Conservation (phyloP, 1,140 invertebrate species). For the Leptestheria dahalacensis region DNA sequence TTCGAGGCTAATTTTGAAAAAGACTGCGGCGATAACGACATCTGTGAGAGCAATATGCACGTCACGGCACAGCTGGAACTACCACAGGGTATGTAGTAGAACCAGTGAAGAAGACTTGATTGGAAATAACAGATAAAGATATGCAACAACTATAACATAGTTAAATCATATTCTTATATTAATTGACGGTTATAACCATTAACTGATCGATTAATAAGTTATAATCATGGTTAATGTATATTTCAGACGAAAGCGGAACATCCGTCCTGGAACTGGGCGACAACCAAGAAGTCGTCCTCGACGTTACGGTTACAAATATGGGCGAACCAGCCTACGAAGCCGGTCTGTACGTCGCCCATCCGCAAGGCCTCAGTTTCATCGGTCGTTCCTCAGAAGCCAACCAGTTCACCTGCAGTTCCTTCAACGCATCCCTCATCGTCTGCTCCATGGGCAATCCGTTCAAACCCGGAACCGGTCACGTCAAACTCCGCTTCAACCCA, state of each 20-base stretch:
- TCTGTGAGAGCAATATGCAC: conserved; percentile 72
- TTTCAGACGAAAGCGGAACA: conserved; percentile 14
- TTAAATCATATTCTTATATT: too few species aligned
- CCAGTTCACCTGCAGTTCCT: conserved; percentile 32
- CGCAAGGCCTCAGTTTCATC: conserved; percentile 61
- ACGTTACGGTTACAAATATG: conserved; percentile 55
- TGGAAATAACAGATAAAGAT: neutral
- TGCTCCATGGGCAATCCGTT: conserved; percentile 84
- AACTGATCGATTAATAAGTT: too few species aligned
- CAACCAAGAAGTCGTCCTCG: conserved; percentile 56
- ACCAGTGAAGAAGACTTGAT: neutral
- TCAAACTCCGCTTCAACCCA: conserved; percentile 64
- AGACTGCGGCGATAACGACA: conserved; percentile 77
- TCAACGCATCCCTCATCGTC: conserved; percentile 53
- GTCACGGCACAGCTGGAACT: conserved; percentile 48
- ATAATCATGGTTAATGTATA: too few species aligned
- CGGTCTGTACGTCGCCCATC: conserved; percentile 61
- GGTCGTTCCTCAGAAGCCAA: conserved; percentile 35
- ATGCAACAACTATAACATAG: too few species aligned
- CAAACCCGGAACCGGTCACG: conserved; percentile 35
- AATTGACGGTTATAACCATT: too few species aligned
- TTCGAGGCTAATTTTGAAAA: conserved; percentile 81
- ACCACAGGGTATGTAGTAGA: conserved; percentile 26
- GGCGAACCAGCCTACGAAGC: conserved; percentile 85
- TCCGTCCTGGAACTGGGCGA: conserved; percentile 48